Percentiles rank a stretch among this genome's conserved stretches.
Evolutionary conservation across 2,113 vertebrate species (phyloP).

Genomic region (Dendropsophus ebraccatus): DNA sequence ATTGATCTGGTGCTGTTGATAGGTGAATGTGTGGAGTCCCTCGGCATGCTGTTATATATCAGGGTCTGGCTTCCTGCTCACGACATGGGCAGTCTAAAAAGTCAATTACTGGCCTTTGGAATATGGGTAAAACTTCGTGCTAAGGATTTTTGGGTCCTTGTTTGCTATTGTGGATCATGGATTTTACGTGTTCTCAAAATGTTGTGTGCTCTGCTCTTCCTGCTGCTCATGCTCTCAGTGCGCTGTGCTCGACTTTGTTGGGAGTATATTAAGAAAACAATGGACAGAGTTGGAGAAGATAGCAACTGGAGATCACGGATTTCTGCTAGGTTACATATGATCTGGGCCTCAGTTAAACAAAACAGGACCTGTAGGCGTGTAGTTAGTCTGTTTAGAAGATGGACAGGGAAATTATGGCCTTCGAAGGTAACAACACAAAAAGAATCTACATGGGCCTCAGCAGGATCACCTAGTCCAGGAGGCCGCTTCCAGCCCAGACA

Average conservation of each 20-base stretch:
- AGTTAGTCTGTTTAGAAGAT: conserved; percentile 61
- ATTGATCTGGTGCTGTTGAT: conserved; percentile 84
- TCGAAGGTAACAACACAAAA: conserved; percentile 63
- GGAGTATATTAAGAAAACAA: conserved; percentile 65
- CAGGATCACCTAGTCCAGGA: conserved; percentile 59
- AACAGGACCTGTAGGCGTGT: conserved; percentile 73
- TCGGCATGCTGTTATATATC: conserved; percentile 75
- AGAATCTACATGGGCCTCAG: conserved; percentile 67
- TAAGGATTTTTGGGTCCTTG: conserved; percentile 54
- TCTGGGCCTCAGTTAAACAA: conserved; percentile 72
- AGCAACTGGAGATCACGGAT: conserved; percentile 54
- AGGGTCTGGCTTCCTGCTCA: conserved; percentile 73
- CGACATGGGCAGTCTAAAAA: conserved; percentile 74
- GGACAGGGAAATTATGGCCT: conserved; percentile 59
- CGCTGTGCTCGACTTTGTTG: conserved; percentile 70
- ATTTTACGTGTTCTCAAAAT: conserved; percentile 70
- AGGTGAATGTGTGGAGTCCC: conserved; percentile 78
- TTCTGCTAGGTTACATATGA: conserved; percentile 60
- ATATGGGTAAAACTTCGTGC: conserved; percentile 65
- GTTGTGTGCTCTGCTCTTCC: conserved; percentile 72
- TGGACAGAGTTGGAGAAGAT: conserved; percentile 67
- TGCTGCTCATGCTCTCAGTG: conserved; percentile 70
- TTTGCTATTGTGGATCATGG: conserved; percentile 62
- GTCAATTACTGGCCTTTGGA: conserved; percentile 68
- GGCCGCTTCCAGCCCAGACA: conserved; percentile 74